phyloP scores from a whole-genome alignment of 1,140 invertebrate genomes.

The Heliconius hewitsoni region DNA sequence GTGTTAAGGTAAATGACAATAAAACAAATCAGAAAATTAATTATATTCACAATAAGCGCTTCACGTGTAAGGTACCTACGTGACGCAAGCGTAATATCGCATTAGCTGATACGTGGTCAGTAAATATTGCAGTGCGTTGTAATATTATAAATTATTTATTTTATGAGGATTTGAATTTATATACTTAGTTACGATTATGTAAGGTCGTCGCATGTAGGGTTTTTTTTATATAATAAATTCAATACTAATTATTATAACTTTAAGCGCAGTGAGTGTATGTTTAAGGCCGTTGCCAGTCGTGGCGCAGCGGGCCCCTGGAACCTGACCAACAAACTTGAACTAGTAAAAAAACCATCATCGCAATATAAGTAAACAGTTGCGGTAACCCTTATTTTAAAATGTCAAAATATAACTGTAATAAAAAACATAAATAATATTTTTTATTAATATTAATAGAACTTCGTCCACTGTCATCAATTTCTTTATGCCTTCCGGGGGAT shows the following conservation, averaged over 20 bases:
- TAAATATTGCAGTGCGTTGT: neutral
- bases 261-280: no score
- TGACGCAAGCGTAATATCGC: conserved; percentile 14
- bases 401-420: no score
- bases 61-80: neutral
- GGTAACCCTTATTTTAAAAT: no score
- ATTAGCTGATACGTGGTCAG: neutral
- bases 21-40: conserved; percentile 5
- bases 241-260: neutral
- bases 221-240: neutral
- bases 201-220: neutral
- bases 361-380: no score
- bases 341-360: no score
- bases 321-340: no score
- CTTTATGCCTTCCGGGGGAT: no score
- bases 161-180: neutral
- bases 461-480: no score
- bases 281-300: no score
- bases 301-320: no score
- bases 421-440: no score
- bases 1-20: neutral
- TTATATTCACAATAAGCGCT: conserved; percentile 5
- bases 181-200: neutral
- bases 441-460: no score
- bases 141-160: neutral